These are phyloP conservation scores for Acanthosoma haemorrhoidale DNA, from an alignment of 2,888 invertebrate species.

Conservation along the genomic window DNA sequence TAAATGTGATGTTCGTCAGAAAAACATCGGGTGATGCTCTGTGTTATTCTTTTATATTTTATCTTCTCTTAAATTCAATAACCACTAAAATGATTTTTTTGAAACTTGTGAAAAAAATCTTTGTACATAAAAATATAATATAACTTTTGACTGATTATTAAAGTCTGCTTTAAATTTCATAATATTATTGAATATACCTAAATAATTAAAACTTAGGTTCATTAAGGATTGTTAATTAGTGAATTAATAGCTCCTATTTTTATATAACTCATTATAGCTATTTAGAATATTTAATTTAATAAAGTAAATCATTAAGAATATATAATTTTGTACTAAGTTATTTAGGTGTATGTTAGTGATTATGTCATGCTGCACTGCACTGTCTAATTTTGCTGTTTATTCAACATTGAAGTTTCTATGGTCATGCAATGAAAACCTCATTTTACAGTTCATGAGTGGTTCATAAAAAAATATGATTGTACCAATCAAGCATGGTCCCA, in stretches of 20 bases:
- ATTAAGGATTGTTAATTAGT: constrained; percentile 13
- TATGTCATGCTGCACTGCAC: too few relatives aligned
- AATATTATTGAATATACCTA: constrained; percentile 3
- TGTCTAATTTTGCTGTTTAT: too few relatives aligned
- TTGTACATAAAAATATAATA: background rate
- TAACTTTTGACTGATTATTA: constrained; percentile 13
- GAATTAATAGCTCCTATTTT: constrained; percentile 14
- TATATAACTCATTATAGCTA: background rate
- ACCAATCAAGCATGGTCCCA: too few relatives aligned
- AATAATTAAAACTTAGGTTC: background rate
- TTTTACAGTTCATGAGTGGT: too few relatives aligned
- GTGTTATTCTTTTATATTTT: background rate
- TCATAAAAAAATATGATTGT: too few relatives aligned
- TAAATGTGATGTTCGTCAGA: too few relatives aligned
- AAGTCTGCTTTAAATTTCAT: constrained; percentile 17
- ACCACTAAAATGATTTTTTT: background rate
- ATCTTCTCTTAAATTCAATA: background rate
- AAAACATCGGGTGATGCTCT: too few relatives aligned
- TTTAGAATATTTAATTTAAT: constrained; percentile 8
- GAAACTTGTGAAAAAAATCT: background rate
- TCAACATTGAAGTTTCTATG: too few relatives aligned
- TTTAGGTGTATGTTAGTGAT: background rate
- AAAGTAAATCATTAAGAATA: background rate
- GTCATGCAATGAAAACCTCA: too few relatives aligned
- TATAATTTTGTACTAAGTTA: background rate